Evolutionary conservation across 2,888 invertebrate genomes (phyloP).

Genomic region (Balanococcus diminutus): DNA sequence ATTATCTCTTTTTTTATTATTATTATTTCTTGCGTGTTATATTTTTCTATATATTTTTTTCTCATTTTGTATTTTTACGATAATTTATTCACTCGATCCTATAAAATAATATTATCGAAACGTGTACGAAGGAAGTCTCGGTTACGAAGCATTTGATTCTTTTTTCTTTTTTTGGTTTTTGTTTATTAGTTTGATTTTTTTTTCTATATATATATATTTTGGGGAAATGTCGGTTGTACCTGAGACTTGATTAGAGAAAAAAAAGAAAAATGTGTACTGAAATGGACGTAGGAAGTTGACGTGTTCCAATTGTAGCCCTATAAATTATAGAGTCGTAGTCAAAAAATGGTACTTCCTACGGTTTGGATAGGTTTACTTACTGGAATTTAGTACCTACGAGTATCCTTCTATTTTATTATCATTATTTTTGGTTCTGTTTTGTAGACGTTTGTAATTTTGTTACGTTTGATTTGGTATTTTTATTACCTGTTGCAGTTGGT

Average conservation of each 20-base stretch:
- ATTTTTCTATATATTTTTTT: not conserved
- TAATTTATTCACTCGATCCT: not conserved
- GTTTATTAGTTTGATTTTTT: not conserved
- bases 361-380: not conserved
- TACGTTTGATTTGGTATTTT: not conserved
- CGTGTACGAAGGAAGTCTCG: not conserved
- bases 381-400: too few relatives aligned
- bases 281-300: not conserved
- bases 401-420: not conserved
- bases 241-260: not conserved
- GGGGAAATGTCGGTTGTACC: not conserved
- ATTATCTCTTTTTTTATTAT: not conserved
- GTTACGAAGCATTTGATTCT: not conserved
- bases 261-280: not conserved
- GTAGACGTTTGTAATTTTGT: not conserved
- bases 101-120: too few relatives aligned
- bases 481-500: not conserved
- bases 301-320: not conserved
- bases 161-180: not conserved
- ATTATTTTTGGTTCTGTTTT: not conserved
- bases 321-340: not conserved
- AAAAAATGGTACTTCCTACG: not conserved
- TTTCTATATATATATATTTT: not conserved
- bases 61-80: not conserved
- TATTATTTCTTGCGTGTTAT: conserved; percentile 4